Conservation (phyloP, 2,888 invertebrate species). For the Branchellion lobata region DNA sequence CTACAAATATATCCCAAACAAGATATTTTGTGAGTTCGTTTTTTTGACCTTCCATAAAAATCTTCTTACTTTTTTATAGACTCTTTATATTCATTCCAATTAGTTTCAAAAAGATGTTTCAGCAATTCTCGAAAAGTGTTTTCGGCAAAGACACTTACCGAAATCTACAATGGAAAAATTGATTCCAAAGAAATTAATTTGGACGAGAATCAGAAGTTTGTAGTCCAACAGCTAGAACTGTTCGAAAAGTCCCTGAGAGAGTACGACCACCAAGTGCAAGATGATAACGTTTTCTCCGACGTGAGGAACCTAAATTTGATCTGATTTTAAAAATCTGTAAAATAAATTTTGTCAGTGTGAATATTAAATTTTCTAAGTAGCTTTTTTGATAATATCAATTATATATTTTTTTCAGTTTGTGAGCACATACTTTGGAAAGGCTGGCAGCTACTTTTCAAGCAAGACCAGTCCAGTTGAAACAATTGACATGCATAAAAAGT, state of each 20-base stretch:
- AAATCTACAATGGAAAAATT: neutral
- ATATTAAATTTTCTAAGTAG: no score
- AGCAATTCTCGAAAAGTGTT: no score
- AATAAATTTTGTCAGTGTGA: neutral
- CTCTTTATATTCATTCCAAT: no score
- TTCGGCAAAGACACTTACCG: neutral
- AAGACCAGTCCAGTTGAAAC: neutral
- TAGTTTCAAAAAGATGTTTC: neutral
- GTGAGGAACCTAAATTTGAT: neutral
- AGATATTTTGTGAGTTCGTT: no score
- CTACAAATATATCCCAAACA: no score
- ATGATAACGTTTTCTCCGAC: constrained; percentile 4
- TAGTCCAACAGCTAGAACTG: neutral
- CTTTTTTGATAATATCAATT: neutral
- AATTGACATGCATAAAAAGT: constrained; percentile 44
- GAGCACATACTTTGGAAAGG: constrained; percentile 8
- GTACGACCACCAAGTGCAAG: neutral
- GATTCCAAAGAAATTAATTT: constrained; percentile 1
- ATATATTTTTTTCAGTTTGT: constrained; percentile 2
- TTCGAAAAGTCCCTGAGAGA: neutral
- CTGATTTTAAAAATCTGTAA: neutral
- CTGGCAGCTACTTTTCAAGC: neutral
- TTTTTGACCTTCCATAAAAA: no score
- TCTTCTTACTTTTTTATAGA: no score
- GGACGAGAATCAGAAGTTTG: neutral